Base-by-base conservation (phyloP, 2,888 invertebrate genomes). In the Pristionchus exspectatus region DNA sequence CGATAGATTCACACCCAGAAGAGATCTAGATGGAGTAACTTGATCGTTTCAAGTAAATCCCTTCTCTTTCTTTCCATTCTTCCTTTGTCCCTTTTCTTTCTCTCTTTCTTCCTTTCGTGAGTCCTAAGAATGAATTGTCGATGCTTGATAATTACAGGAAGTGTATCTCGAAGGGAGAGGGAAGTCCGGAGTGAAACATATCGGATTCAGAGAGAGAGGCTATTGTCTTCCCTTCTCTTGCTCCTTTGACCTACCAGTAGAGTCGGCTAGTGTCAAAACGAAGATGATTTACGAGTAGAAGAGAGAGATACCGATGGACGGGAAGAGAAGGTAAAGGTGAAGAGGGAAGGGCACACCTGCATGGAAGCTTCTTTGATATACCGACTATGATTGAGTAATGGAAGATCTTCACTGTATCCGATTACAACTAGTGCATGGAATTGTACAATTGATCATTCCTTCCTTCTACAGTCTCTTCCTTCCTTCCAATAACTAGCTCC, bases 71-170 rank as follows among this genome's bases (percentile, higher is more conserved):
- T 50, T 59, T 21, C 66, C 56, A 27, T 72, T 38, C 85, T 89
- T 81, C 59, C 87, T 72, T 84, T 77, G 50, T 81, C 86, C 88
- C 69, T 72, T 21, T 9, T 85, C 84, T 54, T n/a, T n/a, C 74
- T 86, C 74, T 74, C 84, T 89, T 54, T 50, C 50, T 86, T 81
- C 89, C 85, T 74, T 81, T 86, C 84, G 84, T 66, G 59, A 89
- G 63, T 56, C 74, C 74, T 84, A 85, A 54, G 59, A 66, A 27
- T 66, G 38, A 33, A 74, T 72, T 66, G 83, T 88, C 83, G 83
- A 33, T 83, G 69, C 81, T 88, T 72, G 27, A 83, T 83, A 83
- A 83, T 83, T 83, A 44, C 83, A 83, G 83, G 83, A 83, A 83
- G 83, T 54, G 50, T 83, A 56, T 50, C 50, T 56, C 56, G 83